Conservation (phyloP, 2,113 vertebrate species). For the Cromileptes altivelis region DNA sequence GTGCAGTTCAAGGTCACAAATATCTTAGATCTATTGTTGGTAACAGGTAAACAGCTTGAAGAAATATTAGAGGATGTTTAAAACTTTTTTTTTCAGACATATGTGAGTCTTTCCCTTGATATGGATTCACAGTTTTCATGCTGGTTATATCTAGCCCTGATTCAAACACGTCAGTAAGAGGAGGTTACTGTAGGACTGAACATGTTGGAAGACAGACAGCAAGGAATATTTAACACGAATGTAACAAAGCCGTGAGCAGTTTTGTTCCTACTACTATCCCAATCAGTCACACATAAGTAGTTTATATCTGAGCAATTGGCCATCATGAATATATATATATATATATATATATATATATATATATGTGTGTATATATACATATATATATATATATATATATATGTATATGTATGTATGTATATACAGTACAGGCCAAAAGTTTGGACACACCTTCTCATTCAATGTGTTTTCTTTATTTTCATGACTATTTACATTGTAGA, state of each 20-base stretch:
- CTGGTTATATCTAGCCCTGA: constrained; percentile 4
- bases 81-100: not conserved
- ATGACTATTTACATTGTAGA: no score
- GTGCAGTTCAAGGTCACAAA: constrained; percentile 64
- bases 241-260: not conserved
- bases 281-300: not conserved
- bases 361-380: no score
- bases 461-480: no score
- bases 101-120: not conserved
- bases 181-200: constrained; percentile 1
- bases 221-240: not conserved
- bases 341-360: no score
- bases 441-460: no score
- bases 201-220: not conserved
- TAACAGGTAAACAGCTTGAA: constrained; percentile 51
- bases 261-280: not conserved
- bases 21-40: constrained; percentile 47
- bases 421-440: no score
- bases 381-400: no score
- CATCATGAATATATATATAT: not conserved
- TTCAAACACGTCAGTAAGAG: constrained; percentile 17
- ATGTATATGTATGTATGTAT: no score
- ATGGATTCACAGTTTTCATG: not conserved
- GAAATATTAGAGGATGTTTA: constrained; percentile 14
- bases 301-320: not conserved